Conservation (phyloP, 2,797 vertebrate species). For the Peromyscus eremicus region DNA sequence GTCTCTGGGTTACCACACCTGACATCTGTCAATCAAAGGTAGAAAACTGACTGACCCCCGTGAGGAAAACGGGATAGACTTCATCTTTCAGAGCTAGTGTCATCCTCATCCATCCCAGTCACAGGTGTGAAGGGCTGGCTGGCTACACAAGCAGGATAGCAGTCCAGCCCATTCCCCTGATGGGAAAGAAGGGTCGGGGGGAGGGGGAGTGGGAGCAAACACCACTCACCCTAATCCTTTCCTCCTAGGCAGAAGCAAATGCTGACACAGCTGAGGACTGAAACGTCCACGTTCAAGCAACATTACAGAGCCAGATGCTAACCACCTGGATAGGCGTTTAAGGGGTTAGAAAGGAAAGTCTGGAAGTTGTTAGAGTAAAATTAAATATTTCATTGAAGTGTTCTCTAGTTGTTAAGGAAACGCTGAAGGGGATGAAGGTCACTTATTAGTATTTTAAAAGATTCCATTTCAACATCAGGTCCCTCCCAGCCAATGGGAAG, state of each 20-base stretch:
- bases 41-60: slow-evolving; percentile 29
- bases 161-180: not conserved
- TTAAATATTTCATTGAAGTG: slow-evolving; percentile 28
- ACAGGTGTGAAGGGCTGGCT: not conserved
- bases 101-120: not conserved
- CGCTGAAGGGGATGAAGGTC: slow-evolving; percentile 11
- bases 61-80: not conserved
- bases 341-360: slow-evolving; percentile 36
- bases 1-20: not conserved
- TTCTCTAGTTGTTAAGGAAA: slow-evolving; percentile 37
- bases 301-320: not conserved
- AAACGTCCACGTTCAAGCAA: not conserved
- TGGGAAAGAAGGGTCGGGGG: not conserved
- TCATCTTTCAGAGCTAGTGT: not conserved
- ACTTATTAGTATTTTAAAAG: slow-evolving; percentile 55
- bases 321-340: not conserved
- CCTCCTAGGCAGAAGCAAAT: not conserved
- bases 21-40: slow-evolving; percentile 33
- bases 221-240: not conserved
- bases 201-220: not conserved
- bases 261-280: not conserved
- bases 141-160: not conserved
- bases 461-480: slow-evolving; percentile 29
- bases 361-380: slow-evolving; percentile 38
- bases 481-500: slow-evolving; percentile 46